Conservation (phyloP, 2,113 vertebrate species). For the Lethenteron reissneri region DNA sequence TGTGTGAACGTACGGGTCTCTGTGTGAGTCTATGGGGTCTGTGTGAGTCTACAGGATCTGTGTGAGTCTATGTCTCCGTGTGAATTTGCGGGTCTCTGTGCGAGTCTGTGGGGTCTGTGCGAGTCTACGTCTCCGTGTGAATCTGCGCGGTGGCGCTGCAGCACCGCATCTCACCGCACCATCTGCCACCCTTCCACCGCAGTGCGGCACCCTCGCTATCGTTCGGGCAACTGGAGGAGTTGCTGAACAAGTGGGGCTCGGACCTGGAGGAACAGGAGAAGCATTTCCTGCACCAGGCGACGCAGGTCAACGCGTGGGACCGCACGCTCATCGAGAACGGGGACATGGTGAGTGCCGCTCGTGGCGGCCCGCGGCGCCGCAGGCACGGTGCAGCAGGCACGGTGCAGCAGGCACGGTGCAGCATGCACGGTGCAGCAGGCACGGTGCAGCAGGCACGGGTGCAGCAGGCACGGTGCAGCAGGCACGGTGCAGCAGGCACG, state of each 20-base stretch:
- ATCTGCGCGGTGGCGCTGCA: neutral
- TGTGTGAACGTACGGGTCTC: neutral
- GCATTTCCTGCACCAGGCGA: slow-evolving; percentile 79
- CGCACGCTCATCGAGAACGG: slow-evolving; percentile 61
- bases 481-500: neutral
- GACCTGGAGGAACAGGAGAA: slow-evolving; percentile 89
- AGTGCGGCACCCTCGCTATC: slow-evolving; percentile 36
- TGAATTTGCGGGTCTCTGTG: neutral
- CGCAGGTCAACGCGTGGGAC: slow-evolving; percentile 92
- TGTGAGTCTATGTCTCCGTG: too few species aligned
- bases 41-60: neutral
- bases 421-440: neutral
- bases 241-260: slow-evolving; percentile 96
- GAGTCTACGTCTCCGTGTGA: neutral
- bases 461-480: neutral
- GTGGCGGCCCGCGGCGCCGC: neutral
- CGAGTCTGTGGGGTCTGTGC: neutral
- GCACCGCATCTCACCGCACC: neutral
- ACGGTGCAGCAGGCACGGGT: neutral
- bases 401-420: neutral
- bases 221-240: slow-evolving; percentile 64
- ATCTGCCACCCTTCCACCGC: slow-evolving; percentile 17
- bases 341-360: slow-evolving; percentile 34
- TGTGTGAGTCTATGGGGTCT: neutral
- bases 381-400: neutral